phyloP scores from a whole-genome alignment of 1,140 invertebrate species.

The Anagrus nilaparvatae region DNA sequence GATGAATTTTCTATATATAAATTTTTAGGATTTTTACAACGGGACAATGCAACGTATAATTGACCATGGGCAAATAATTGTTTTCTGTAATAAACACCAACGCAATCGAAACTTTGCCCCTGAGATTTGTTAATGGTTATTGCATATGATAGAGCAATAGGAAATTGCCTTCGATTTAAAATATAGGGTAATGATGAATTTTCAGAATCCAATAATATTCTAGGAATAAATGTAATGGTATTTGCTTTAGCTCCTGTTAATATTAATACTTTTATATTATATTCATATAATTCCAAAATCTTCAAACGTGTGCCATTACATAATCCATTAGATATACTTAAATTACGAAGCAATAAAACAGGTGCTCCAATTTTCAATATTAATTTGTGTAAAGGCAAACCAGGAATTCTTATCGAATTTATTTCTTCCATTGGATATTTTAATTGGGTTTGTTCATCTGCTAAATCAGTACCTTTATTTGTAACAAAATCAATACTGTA shows the following conservation, averaged over 20 bases:
- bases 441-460: too few species aligned
- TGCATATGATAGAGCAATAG: background rate
- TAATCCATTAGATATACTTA: background rate
- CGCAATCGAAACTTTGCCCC: background rate
- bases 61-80: background rate
- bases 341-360: background rate
- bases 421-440: too few species aligned
- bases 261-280: background rate
- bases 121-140: background rate
- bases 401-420: too few species aligned
- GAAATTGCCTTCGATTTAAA: background rate
- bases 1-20: too few species aligned
- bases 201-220: background rate
- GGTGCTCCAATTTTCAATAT: too few species aligned
- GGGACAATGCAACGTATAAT: background rate
- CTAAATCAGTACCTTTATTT: too few species aligned
- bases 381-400: too few species aligned
- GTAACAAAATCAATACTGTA: too few species aligned
- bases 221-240: background rate
- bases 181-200: background rate
- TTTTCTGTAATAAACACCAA: background rate
- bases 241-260: background rate
- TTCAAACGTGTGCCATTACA: background rate
- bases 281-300: background rate
- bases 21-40: background rate